Conservation (phyloP, 1,140 invertebrate genomes). For the Papilio polytes region DNA sequence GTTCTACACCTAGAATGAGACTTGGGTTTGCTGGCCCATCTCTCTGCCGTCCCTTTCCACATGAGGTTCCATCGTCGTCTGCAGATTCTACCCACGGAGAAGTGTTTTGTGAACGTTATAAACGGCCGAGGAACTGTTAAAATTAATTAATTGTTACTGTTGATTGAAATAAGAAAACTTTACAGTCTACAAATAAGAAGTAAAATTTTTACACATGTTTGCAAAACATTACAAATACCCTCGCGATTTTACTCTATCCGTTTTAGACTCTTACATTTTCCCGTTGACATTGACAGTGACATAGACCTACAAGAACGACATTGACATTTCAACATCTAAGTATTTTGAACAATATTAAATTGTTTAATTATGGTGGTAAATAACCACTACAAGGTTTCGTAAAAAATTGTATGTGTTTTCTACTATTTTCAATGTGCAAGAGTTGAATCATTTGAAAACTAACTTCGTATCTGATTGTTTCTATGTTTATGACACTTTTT, state of each 20-base stretch:
- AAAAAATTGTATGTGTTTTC: background rate
- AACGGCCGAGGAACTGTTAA: conserved; percentile 46
- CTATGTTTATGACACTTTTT: conserved; percentile 52
- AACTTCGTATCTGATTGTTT: conserved; percentile 29
- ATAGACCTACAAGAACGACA: too few relatives aligned
- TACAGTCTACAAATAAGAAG: too few relatives aligned
- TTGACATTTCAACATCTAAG: too few relatives aligned
- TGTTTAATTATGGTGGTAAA: too few relatives aligned
- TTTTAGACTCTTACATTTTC: too few relatives aligned
- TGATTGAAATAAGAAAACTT: too few relatives aligned
- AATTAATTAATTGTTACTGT: background rate
- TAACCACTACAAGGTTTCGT: too few relatives aligned
- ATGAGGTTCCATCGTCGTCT: conserved; percentile 57
- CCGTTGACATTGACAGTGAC: too few relatives aligned
- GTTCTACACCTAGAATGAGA: conserved; percentile 51
- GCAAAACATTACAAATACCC: conserved; percentile 2
- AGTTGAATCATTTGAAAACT: conserved; percentile 11
- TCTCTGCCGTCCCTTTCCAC: conserved; percentile 64
- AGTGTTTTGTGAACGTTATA: conserved; percentile 47
- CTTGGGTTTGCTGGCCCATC: conserved; percentile 55
- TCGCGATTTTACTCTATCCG: too few relatives aligned
- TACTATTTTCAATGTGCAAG: background rate
- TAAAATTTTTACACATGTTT: too few relatives aligned
- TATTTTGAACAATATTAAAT: too few relatives aligned
- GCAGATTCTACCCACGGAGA: conserved; percentile 51